Evolutionary conservation across 2,113 vertebrate genomes (phyloP).

Genomic region (Platichthys stellatus): DNA sequence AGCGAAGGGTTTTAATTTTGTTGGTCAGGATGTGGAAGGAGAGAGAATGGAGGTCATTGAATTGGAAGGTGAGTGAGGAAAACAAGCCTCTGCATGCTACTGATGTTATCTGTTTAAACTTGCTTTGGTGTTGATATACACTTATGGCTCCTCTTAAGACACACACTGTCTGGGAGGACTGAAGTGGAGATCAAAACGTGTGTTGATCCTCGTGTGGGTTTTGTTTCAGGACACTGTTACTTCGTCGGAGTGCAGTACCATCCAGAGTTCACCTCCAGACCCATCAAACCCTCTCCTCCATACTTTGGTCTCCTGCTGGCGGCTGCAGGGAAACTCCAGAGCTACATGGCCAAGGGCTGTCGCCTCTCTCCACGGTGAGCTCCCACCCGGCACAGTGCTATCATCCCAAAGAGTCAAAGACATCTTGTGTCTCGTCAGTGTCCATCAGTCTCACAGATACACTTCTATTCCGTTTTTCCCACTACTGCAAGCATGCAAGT

Average conservation of each 20-base stretch:
- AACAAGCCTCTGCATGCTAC: too few relatives aligned
- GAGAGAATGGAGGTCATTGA: conserved; percentile 96
- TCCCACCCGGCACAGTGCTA: background rate
- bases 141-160: background rate
- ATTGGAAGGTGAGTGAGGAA: conserved; percentile 85
- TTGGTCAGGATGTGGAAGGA: conserved; percentile 93
- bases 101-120: background rate
- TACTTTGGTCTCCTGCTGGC: conserved; percentile 95
- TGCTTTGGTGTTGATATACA: background rate
- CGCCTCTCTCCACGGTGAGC: conserved; percentile 91
- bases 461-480: too few relatives aligned
- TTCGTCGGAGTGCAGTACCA: conserved; percentile 97
- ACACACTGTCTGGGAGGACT: background rate
- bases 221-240: conserved; percentile 90
- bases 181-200: background rate
- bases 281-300: conserved; percentile 95
- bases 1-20: conserved; percentile 89
- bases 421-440: too few relatives aligned
- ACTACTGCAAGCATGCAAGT: background rate
- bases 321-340: conserved; percentile 88
- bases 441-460: too few relatives aligned
- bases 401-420: background rate
- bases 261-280: conserved; percentile 96
- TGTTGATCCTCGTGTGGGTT: background rate
- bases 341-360: conserved; percentile 91